Percentiles rank a stretch among this genome's conserved stretches.
phyloP scores from a whole-genome alignment of 2,888 invertebrate genomes.

The Catocala sponsa region DNA sequence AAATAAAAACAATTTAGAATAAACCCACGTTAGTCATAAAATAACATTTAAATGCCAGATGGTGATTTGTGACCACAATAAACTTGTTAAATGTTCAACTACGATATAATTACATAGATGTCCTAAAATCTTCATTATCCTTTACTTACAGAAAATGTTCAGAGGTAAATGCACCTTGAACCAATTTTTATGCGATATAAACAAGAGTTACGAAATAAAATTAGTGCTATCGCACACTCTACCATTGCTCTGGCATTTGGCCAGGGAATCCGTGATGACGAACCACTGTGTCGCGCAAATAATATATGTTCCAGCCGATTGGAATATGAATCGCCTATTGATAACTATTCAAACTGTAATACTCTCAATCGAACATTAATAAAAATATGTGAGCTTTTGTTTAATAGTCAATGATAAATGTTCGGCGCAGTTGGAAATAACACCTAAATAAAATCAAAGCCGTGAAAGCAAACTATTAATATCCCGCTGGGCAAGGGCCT shows the following conservation, averaged over 20 bases:
- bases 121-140: conserved; percentile 2
- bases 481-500: conserved; percentile 40
- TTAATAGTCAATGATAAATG: too few relatives aligned
- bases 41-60: too few relatives aligned
- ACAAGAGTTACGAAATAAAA: conserved; percentile 82
- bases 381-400: too few relatives aligned
- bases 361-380: neutral
- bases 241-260: conserved; percentile 66
- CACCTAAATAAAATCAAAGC: conserved; percentile 19
- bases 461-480: conserved; percentile 44
- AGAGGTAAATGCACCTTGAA: conserved; percentile 64
- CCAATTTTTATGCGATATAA: conserved; percentile 76
- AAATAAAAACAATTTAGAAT: conserved; percentile 9
- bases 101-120: neutral
- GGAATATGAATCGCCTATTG: conserved; percentile 27
- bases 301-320: conserved; percentile 59
- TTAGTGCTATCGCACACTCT: conserved; percentile 67
- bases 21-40: neutral
- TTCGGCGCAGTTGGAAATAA: conserved; percentile 8
- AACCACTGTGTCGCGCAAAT: conserved; percentile 70
- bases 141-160: conserved; percentile 1
- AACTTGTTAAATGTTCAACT: neutral
- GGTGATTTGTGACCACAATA: neutral
- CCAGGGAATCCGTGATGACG: conserved; percentile 73
- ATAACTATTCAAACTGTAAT: neutral